Evolutionary conservation across 2,113 vertebrate species (phyloP).

Genomic region (Tretioscincus oriximinensis): DNA sequence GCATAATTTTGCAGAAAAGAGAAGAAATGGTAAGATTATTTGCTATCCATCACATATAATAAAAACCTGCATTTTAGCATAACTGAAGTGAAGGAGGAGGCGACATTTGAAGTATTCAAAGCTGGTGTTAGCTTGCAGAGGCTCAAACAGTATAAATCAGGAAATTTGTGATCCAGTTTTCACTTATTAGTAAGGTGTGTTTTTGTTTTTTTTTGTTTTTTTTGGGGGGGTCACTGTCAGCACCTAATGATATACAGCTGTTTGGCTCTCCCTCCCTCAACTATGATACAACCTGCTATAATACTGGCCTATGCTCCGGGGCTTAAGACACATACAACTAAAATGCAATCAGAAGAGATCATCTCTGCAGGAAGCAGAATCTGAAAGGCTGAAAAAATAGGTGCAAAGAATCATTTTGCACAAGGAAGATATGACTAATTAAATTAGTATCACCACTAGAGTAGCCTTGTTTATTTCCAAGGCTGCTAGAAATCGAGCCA

Average conservation of each 20-base stretch:
- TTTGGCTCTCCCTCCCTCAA: not conserved
- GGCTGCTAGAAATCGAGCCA: no score
- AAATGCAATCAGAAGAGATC: not conserved
- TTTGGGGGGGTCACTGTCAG: not conserved
- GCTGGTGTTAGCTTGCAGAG: not conserved
- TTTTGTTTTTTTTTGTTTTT: no score
- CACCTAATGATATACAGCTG: not conserved
- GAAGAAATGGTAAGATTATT: no score
- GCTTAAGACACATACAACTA: not conserved
- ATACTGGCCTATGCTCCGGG: not conserved
- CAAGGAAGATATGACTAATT: conserved; percentile 4
- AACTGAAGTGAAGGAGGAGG: not conserved
- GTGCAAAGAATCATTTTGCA: not conserved
- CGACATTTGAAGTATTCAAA: not conserved
- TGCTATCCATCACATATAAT: no score
- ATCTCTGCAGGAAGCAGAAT: not conserved
- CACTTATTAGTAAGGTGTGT: not conserved
- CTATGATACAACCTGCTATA: no score
- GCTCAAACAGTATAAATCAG: not conserved
- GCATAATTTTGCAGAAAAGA: no score
- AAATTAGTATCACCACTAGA: no score
- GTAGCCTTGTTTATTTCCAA: no score
- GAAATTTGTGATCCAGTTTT: not conserved
- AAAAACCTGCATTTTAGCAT: not conserved
- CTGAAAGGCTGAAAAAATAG: not conserved